These are phyloP conservation scores for Leptopilina clavipes DNA, from an alignment of 1,140 invertebrate species.

Conservation along the genomic window DNA sequence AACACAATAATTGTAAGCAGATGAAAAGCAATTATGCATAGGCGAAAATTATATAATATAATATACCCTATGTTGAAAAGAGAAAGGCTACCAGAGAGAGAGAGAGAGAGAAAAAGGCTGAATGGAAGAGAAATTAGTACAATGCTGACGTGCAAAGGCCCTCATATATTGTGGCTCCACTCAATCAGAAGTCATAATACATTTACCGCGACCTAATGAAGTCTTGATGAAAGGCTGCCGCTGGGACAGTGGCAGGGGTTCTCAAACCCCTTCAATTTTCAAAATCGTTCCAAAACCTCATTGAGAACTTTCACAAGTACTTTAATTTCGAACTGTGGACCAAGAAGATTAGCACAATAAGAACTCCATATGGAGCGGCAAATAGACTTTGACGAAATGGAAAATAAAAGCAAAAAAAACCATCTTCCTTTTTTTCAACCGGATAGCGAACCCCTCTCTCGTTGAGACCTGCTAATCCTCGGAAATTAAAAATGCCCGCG, in stretches of 20 bases:
- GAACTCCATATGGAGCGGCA: conserved; percentile 36
- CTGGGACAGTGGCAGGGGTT: conserved; percentile 49
- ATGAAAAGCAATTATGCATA: background rate
- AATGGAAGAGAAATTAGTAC: conserved; percentile 16
- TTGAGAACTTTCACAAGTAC: too few relatives aligned
- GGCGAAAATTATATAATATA: background rate
- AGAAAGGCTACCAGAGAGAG: background rate
- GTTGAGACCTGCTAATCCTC: conserved; percentile 65
- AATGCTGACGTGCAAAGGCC: conserved; percentile 33
- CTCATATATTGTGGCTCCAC: conserved; percentile 57
- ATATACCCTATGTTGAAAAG: background rate
- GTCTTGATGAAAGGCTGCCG: conserved; percentile 65
- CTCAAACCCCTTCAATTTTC: conserved; percentile 1
- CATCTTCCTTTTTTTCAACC: background rate
- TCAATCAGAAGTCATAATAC: conserved; percentile 71
- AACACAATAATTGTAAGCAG: background rate
- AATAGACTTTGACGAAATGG: conserved; percentile 51
- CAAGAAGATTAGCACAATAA: conserved; percentile 17
- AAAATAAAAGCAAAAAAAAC: conserved; percentile 24
- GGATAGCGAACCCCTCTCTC: conserved; percentile 22
- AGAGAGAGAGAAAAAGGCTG: background rate
- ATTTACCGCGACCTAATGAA: conserved; percentile 67
- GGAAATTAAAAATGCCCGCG: conserved; percentile 74
- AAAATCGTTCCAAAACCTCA: background rate
- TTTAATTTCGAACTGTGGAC: conserved; percentile 21